Base-by-base conservation (phyloP, 1,140 invertebrate genomes). In the Stegodyphus dumicola region DNA sequence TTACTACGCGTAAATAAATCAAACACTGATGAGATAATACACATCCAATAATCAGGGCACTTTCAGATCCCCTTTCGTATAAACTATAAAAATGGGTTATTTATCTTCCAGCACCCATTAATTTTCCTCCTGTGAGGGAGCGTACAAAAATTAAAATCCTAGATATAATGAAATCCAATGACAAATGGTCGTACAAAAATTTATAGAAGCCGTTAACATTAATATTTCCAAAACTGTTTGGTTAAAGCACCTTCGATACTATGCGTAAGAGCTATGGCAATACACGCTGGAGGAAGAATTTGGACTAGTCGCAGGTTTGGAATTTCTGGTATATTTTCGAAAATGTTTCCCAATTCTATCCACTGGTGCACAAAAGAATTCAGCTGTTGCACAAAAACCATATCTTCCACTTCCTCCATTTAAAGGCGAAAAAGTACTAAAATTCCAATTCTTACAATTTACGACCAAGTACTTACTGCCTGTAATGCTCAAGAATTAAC, bases 341-440 rank as follows among this genome's bases (percentile, higher is more conserved):
- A 85, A 33, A 85, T 69, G n/a, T 85, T 85, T 11, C 81, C 81
- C n/a, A 85, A 54, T 70, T 85, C 81, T 2, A 85, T 73, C 81
- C 81, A 85, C 52, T 85, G 81, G 54, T 85, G 81, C 48, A 85
- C 81, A 7, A 77, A 76, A 7, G 74, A 85, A 56, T 77, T 85
- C 17, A 85, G 73, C 48, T 85, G 81, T 49, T 85, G 70, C 51
- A 85, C 81, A 18, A 85, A 85, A 7, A 77, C 81, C 73, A 85
- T 77, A 49, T 85, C 81, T 77, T 85, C 81, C 3, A 77, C 48
- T 85, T 85, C 81, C 13, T 85, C 81, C 81, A 85, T 85, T 77
- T n/a, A 60, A 56, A 76, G 7, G 33, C 70, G 4, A 60, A 9
- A 49, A 71, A 49, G 9, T 48, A 6, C 51, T 15, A n/a, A 3